Conservation (phyloP, 35 echinoderm and acorn worm species). For the Lytechinus pictus region DNA sequence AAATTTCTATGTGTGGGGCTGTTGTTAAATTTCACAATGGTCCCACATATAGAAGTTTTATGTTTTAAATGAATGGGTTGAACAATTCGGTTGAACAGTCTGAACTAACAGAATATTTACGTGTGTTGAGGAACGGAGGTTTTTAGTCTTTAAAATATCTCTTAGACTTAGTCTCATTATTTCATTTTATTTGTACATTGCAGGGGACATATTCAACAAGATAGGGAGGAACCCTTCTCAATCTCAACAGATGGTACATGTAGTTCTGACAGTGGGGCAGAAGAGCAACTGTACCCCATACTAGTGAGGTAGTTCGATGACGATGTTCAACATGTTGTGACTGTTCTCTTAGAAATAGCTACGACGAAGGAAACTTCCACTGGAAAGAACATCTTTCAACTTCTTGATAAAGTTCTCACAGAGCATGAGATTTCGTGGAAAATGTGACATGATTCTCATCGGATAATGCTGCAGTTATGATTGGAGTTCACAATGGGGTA, state of each 20-base stretch:
- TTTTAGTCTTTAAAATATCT: background rate
- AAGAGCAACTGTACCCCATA: conserved; percentile 73
- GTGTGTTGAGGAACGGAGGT: background rate
- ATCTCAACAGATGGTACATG: conserved; percentile 72
- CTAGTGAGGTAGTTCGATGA: conserved; percentile 63
- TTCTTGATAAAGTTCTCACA: conserved; percentile 43
- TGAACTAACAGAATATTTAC: background rate
- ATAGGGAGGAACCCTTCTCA: conserved; percentile 59
- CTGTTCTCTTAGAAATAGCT: conserved; percentile 48
- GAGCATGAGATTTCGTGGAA: conserved; percentile 55
- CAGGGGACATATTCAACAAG: conserved; percentile 60
- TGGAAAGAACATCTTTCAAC: conserved; percentile 56
- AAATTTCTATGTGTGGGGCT: too few species aligned
- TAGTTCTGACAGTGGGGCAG: conserved; percentile 60
- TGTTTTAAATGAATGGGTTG: background rate
- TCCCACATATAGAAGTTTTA: background rate
- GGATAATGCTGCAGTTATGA: conserved; percentile 62
- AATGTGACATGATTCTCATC: conserved; percentile 47
- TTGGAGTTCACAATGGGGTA: conserved; percentile 54
- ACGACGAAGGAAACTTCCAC: conserved; percentile 64
- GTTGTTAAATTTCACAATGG: background rate
- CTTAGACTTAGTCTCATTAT: background rate
- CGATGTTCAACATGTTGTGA: conserved; percentile 55
- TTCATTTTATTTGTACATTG: background rate
- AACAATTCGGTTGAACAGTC: background rate